Evolutionary conservation across 2,888 invertebrate species (phyloP).

Genomic region (Melinaea menophilus): DNA sequence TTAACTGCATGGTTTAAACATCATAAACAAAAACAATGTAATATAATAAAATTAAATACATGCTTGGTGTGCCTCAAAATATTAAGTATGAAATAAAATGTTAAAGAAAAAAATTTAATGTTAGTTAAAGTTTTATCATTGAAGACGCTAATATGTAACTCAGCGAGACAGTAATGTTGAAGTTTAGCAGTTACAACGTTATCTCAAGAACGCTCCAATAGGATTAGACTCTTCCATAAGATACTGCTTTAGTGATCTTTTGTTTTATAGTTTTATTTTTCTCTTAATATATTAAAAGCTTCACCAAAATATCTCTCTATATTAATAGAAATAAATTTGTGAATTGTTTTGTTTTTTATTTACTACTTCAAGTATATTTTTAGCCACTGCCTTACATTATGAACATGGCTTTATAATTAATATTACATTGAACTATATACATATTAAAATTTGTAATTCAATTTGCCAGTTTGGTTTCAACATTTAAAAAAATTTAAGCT

Average conservation of each 20-base stretch:
- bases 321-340: slow-evolving; percentile 16
- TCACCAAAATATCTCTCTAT: too few relatives aligned
- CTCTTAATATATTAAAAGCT: slow-evolving; percentile 12
- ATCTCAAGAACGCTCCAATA: too few relatives aligned
- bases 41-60: not conserved
- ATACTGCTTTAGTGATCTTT: slow-evolving; percentile 66
- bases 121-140: not conserved
- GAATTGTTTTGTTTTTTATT: slow-evolving; percentile 2
- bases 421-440: too few relatives aligned
- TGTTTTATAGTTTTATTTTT: slow-evolving; percentile 66
- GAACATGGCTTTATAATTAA: too few relatives aligned
- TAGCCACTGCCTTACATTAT: too few relatives aligned
- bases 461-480: too few relatives aligned
- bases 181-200: slow-evolving; percentile 49
- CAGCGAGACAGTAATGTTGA: slow-evolving; percentile 36
- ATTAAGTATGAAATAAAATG: not conserved
- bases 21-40: too few relatives aligned
- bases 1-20: too few relatives aligned
- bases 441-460: too few relatives aligned
- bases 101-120: not conserved
- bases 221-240: slow-evolving; percentile 60
- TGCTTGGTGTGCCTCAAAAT: not conserved
- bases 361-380: too few relatives aligned
- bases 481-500: too few relatives aligned
- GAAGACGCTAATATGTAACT: slow-evolving; percentile 5